A percentile compares a stretch with the other conserved stretches of the same genome.
Evolutionary conservation across 2,888 invertebrate species (phyloP).

Genomic region (Sphaerolaimus hirsutus): DNA sequence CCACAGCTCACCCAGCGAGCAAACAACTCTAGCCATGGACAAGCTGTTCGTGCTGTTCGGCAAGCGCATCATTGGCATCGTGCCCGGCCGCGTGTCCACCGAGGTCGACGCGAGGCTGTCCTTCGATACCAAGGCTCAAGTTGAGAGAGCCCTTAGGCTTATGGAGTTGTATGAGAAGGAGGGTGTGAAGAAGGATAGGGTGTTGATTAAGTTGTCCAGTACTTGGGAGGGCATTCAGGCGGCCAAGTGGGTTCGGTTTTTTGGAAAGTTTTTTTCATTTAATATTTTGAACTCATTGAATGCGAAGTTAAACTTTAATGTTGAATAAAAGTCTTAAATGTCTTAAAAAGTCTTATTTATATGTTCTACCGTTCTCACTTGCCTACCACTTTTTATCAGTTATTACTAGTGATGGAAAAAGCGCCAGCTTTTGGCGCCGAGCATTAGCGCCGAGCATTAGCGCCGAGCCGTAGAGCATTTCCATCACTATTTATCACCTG

Average conservation of each 20-base stretch:
- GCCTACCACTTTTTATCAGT: too few species aligned
- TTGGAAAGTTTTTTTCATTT: background rate
- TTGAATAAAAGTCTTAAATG: background rate
- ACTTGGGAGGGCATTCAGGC: slow-evolving; percentile 99
- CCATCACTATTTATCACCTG: too few species aligned
- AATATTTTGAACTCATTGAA: background rate
- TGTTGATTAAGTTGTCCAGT: slow-evolving; percentile 85
- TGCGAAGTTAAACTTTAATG: background rate
- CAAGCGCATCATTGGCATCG: slow-evolving; percentile 78
- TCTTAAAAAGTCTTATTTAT: background rate
- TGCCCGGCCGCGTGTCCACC: slow-evolving; percentile 85
- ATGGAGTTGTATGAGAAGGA: slow-evolving; percentile 67
- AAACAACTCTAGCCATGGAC: slow-evolving; percentile 62
- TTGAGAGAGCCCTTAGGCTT: slow-evolving; percentile 61
- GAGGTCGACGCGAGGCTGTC: slow-evolving; percentile 90
- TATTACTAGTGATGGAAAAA: too few species aligned
- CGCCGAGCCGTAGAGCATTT: too few species aligned
- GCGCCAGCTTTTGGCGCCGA: too few species aligned
- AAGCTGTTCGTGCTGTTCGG: slow-evolving; percentile 85
- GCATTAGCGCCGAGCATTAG: too few species aligned
- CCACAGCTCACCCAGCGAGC: slow-evolving; percentile 44
- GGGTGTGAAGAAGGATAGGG: slow-evolving; percentile 67
- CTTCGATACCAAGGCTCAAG: slow-evolving; percentile 70
- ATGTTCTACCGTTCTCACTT: too few species aligned
- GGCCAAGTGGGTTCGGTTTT: slow-evolving; percentile 43